Evolutionary conservation across 23 tunicate genomes (phyloP), one percentile per base, ranked within the genome.

Genomic region (Halocynthia roretzi): DNA sequence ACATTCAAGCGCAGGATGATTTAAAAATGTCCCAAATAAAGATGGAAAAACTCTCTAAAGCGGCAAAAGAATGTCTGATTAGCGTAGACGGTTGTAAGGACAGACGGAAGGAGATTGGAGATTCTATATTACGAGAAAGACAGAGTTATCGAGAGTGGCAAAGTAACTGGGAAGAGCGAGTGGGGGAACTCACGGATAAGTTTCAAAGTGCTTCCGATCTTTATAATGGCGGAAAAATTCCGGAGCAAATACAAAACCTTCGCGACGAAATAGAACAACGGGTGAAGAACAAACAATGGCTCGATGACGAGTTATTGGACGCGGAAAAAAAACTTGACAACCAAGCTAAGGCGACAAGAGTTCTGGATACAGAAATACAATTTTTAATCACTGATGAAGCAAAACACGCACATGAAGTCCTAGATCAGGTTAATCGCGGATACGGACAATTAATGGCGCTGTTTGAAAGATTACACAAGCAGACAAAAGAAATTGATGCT

Each of bases 21-120:
- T 65, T 65, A 48, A 65, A 65, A 15, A 9, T 65, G 70, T 5
- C 70, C 10, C 70, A 65, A 15, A 65, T 10, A 65, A 65, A 65
- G 19, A 48, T 65, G 9, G 70, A 65, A 20, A 48, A 48, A 0
- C 19, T 65, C 17, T 15, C 6, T 65, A 48, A 65, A 15, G 6
- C 22, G n/a, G 70, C 70, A 40, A 15, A 5, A 11, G 14, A 40
- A 65, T 9, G 22, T 65, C 70, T 20, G 19, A 10, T 9, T 10
- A 65, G 31, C n/a, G 22, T 40, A 5, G 70, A 65, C 9, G 22
- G 22, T 0, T 20, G 31, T 9, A 0, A 5, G 31, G 9, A 11
- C 10, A 15, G 70, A 11, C 19, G 22, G 10, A 6, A 65, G 19
- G 19, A 65, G 19, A 65, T 65, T 40, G 70, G 5, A 0, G 19